Percentiles rank a stretch among this genome's conserved stretches.
Evolutionary conservation across 2,113 vertebrate genomes (phyloP).

Genomic region (Onychostruthus taczanowskii): DNA sequence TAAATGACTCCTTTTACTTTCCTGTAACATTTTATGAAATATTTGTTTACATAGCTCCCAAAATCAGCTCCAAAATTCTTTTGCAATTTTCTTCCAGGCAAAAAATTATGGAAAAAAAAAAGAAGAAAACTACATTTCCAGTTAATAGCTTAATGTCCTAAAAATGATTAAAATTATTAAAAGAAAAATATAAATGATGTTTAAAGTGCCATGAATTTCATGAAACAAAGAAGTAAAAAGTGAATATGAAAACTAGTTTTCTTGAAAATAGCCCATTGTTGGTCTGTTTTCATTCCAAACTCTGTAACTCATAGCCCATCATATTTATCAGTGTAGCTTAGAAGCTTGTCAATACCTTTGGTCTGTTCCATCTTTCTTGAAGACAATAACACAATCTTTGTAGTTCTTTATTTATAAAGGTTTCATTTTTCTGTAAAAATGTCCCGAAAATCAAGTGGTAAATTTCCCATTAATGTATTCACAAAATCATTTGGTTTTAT

Average conservation of each 20-base stretch:
- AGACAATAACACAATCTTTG: not conserved
- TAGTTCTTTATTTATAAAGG: not conserved
- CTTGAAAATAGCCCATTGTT: not conserved
- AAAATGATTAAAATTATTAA: not conserved
- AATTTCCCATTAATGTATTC: not conserved
- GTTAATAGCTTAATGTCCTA: not conserved
- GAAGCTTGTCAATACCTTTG: not conserved
- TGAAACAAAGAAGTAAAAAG: not conserved
- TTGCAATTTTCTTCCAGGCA: not conserved
- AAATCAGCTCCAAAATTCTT: not conserved
- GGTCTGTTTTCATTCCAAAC: not conserved
- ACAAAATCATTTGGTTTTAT: not conserved
- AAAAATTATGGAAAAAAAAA: not conserved
- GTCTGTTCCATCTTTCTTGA: not conserved
- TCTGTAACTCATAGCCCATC: not conserved
- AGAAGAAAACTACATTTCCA: not conserved
- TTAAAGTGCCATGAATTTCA: not conserved
- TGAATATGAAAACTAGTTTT: not conserved
- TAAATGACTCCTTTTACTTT: slow-evolving; percentile 1
- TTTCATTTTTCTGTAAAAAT: not conserved
- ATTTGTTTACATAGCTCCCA: not conserved
- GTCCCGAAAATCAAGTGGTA: not conserved
- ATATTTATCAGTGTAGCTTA: not conserved
- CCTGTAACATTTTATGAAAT: not conserved
- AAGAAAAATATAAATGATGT: not conserved